Evolutionary conservation across 2,797 vertebrate species (phyloP).

Genomic region (Diglossa cyanea): DNA sequence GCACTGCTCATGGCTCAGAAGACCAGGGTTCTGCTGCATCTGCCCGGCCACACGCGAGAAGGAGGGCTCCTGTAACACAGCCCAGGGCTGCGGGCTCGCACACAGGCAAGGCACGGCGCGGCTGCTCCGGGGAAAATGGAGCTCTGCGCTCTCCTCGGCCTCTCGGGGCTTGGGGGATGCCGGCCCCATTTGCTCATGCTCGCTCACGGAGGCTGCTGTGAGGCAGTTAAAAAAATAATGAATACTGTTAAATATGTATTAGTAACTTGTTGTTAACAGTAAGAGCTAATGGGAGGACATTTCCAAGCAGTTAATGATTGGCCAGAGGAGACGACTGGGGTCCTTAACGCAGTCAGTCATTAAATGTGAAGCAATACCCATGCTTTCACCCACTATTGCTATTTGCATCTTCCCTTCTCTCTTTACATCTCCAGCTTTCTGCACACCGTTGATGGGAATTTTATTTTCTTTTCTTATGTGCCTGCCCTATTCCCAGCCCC

Average conservation of each 20-base stretch:
- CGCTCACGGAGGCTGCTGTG: not conserved
- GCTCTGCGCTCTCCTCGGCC: not conserved
- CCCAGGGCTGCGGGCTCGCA: not conserved
- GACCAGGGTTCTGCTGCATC: not conserved
- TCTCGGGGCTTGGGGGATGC: not conserved
- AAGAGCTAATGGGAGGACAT: slow-evolving; percentile 22
- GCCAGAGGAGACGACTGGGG: slow-evolving; percentile 4
- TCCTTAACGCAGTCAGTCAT: not conserved
- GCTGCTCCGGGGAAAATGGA: not conserved
- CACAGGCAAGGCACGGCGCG: not conserved
- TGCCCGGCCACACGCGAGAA: not conserved
- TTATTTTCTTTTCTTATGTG: not conserved
- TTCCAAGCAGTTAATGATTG: slow-evolving; percentile 41
- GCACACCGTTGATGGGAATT: not conserved
- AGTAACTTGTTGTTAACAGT: slow-evolving; percentile 33
- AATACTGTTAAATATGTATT: slow-evolving; percentile 25
- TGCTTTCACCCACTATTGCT: not conserved
- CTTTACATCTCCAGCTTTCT: not conserved
- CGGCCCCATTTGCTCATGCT: not conserved
- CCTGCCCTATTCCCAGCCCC: not conserved
- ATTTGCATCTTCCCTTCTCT: not conserved
- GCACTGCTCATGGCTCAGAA: not conserved
- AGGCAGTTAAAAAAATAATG: not conserved
- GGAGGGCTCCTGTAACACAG: not conserved
- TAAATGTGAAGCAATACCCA: slow-evolving; percentile 15